Base-by-base conservation (phyloP, 2,113 vertebrate genomes). In the Pachycephala philippinensis region DNA sequence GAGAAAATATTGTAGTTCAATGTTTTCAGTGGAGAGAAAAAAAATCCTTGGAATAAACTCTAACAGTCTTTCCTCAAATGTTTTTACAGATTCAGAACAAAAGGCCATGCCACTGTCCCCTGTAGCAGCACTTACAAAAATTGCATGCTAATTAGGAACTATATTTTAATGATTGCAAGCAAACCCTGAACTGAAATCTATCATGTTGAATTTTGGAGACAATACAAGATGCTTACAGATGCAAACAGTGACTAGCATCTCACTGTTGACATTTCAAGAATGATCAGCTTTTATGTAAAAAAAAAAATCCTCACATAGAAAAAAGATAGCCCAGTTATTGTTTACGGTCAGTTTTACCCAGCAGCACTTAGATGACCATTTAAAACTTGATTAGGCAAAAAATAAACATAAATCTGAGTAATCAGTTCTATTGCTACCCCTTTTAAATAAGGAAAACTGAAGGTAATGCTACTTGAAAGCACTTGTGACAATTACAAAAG, bases 81-180 rank as follows among this genome's bases (percentile, higher is more conserved):
- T 2, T 85, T 71, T 24, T 9, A 40, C 22, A 76, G 49, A 35
- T 31, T n/a, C 9, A 31, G 31, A 90, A 52, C 7, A 20, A 75
- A 75, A 79, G 22, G 8, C 30, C 8, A 1, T 37, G 13, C 6
- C 23, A 24, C 6, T 24, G 37, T 24, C 13, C 39, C 19, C 2
- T 0, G 23, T 0, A 59, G 21, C 33, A 45, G 35, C 42, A 33
- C 33, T 64, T 31, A 45, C 0, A 1, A 52, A 82, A 66, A 70
- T 4, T 39, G 6, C 7, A 65, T 28, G 37, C 13, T 35, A 27
- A 26, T 27, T 6, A 44, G 60, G 72, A 68, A 28, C 13, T 10
- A 7, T 17, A 4, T 28, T 75, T 65, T 33, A 65, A 53, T 20
- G 26, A 65, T 5, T 37, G 10, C 20, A 87, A 81, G 33, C 15